Conservation (phyloP, 2,888 invertebrate genomes). For the Halictus ligatus region DNA sequence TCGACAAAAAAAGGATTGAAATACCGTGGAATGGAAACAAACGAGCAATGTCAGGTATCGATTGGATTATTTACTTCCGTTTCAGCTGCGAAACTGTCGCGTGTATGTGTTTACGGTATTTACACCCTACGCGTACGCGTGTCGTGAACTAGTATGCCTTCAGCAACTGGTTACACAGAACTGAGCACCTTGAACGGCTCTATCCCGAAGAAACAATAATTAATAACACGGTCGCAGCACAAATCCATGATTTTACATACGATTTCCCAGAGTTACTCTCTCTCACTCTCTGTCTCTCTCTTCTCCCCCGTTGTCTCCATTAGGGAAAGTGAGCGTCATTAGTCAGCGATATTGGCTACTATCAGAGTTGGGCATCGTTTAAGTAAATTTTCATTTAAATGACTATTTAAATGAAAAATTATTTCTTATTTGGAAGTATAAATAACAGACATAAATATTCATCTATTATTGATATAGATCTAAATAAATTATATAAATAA, state of each 20-base stretch:
- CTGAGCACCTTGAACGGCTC: conserved; percentile 29
- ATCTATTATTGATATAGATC: too few species aligned
- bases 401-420: too few species aligned
- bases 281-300: neutral
- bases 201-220: conserved; percentile 23
- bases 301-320: neutral
- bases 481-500: too few species aligned
- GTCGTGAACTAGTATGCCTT: neutral
- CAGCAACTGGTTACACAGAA: conserved; percentile 32
- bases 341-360: neutral
- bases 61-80: conserved; percentile 13
- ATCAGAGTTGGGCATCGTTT: too few species aligned
- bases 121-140: neutral
- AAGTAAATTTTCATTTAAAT: too few species aligned
- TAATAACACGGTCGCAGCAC: conserved; percentile 28
- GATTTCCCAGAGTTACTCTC: conserved; percentile 15
- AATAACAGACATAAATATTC: too few species aligned
- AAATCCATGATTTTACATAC: conserved; percentile 48
- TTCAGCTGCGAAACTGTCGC: neutral
- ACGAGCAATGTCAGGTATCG: neutral
- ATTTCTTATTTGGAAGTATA: too few species aligned
- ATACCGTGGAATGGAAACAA: neutral
- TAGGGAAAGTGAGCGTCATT: conserved; percentile 27
- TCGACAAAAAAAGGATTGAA: neutral
- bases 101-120: too few species aligned